Evolutionary conservation across 1,140 invertebrate species (phyloP).

Genomic region (Wasmannia auropunctata): DNA sequence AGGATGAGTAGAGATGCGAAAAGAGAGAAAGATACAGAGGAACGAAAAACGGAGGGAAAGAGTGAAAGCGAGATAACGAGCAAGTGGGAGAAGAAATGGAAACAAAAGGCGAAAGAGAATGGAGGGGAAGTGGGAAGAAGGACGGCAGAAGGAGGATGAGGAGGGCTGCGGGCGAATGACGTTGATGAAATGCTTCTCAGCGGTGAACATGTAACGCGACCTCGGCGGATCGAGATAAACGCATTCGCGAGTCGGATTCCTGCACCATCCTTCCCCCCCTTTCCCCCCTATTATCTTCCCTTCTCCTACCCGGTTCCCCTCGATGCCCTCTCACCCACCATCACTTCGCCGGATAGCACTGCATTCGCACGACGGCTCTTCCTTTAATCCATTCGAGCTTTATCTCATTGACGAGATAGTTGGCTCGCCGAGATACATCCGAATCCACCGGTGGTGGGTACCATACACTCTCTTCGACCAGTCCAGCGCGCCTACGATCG

Average conservation of each 20-base stretch:
- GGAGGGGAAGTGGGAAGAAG: background rate
- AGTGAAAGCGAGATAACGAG: constrained; percentile 40
- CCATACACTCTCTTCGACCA: background rate
- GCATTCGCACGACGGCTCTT: constrained; percentile 44
- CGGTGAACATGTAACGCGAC: constrained; percentile 59
- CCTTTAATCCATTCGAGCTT: constrained; percentile 52
- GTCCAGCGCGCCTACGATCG: constrained; percentile 37
- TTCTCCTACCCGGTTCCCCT: background rate
- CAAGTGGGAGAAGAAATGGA: constrained; percentile 33
- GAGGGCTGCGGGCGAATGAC: constrained; percentile 26
- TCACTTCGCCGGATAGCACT: constrained; percentile 8
- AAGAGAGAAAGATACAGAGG: background rate
- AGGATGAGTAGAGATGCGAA: background rate
- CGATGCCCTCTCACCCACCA: background rate
- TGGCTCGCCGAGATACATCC: constrained; percentile 50
- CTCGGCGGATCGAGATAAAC: constrained; percentile 70
- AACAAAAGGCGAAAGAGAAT: constrained; percentile 32
- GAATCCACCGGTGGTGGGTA: background rate
- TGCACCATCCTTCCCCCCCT: constrained; percentile 9
- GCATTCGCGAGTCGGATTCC: constrained; percentile 55
- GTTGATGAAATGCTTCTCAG: constrained; percentile 56
- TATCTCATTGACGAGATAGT: constrained; percentile 65
- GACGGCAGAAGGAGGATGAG: background rate
- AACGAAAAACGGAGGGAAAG: constrained; percentile 9
- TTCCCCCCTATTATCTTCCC: constrained; percentile 40